Base-by-base conservation (phyloP, 2,113 vertebrate species). In the Dromiciops gliroides region DNA sequence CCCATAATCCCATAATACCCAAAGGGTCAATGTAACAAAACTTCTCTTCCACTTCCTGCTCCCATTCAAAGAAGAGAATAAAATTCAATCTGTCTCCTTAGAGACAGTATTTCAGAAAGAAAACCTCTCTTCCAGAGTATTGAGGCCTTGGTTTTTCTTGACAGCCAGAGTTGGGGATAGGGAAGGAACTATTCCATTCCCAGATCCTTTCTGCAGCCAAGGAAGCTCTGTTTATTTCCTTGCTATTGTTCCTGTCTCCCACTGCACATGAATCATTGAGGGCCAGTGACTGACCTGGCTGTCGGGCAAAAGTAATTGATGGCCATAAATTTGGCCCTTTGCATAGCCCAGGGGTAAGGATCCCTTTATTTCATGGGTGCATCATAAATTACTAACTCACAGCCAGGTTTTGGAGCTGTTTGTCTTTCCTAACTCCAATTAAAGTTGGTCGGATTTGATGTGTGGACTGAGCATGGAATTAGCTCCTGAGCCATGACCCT, bases 281-380 rank as follows among this genome's bases (percentile, higher is more conserved):
- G 49, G 50, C 67, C 95, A 97, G 52, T 97, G 48, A 24, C 50
- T 96, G 94, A 96, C 90, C 90, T 92, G 93, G 89, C 88, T 94
- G 91, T 96, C 96, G 75, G 95, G 92, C n/a, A 96, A 96, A 95
- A 97, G 92, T 96, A 97, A 97, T 96, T 96, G 94, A 94, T 44
- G 12, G 94, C 92, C 90, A 91, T 95, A 97, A 96, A 97, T 96
- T 95, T 95, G 51, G 91, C 48, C 83, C 89, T 96, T 95, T 96
- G 92, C 97, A 51, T 97, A 96, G 93, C 67, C 92, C 56, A 92
- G 94, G 90, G 96, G 90, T 95, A 97, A 51, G 91, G 83, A 97
- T 91, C 88, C 44, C 93, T 94, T 94, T 96, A 95, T 97, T 97
- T 97, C 60, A 89, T 50, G 93, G 89, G 75, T 90, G 12, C 37